Conservation (phyloP, 2,113 vertebrate species). For the Edolisoma coerulescens region DNA sequence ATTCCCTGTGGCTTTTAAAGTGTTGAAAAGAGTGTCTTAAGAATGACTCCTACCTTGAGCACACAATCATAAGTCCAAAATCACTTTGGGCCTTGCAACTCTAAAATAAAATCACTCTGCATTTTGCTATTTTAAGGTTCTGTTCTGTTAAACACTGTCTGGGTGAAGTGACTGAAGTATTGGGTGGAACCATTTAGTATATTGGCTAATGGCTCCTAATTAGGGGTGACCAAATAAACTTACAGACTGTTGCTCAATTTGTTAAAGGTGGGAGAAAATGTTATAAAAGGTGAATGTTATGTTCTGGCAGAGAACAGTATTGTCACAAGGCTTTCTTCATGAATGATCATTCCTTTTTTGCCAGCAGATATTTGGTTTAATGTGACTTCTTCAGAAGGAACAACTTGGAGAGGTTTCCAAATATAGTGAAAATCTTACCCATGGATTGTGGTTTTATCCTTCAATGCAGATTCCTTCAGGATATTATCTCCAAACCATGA, state of each 20-base stretch:
- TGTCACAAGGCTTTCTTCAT: neutral
- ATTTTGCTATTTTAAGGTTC: neutral
- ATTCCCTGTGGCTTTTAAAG: neutral
- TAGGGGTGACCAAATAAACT: neutral
- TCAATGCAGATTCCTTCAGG: slow-evolving; percentile 85
- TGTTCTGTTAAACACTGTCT: neutral
- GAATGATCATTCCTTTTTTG: neutral
- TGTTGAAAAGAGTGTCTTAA: neutral
- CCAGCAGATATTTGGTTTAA: neutral
- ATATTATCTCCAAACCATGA: slow-evolving; percentile 92
- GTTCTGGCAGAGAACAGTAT: neutral
- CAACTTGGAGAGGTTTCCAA: neutral
- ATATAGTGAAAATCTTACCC: neutral
- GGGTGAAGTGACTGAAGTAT: neutral
- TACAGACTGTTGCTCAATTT: neutral
- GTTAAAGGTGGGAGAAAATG: neutral
- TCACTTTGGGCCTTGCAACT: neutral
- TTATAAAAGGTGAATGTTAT: neutral
- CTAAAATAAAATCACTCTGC: neutral
- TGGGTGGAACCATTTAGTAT: neutral
- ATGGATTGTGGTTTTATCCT: neutral
- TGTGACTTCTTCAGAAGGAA: neutral
- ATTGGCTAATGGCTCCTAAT: neutral
- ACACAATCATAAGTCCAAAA: neutral
- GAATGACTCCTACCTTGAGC: neutral